phyloP scores from a whole-genome alignment of 2,888 invertebrate genomes.

The Trichopria drosophilae region DNA sequence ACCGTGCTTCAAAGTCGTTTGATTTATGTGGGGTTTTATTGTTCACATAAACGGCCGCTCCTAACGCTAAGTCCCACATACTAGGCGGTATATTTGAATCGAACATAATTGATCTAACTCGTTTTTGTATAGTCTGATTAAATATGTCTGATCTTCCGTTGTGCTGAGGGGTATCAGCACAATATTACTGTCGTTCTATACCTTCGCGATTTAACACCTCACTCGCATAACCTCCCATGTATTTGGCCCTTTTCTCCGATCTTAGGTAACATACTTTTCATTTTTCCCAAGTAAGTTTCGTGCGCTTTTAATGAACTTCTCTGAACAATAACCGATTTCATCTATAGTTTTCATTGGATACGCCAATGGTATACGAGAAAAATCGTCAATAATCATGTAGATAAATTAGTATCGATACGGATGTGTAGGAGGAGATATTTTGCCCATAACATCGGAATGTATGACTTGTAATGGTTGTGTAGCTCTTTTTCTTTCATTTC shows the following conservation, averaged over 20 bases:
- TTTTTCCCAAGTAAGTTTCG: slow-evolving; percentile 31
- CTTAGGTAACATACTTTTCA: slow-evolving; percentile 38
- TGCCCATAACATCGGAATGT: slow-evolving; percentile 37
- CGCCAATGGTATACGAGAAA: slow-evolving; percentile 33
- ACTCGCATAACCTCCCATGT: slow-evolving; percentile 10
- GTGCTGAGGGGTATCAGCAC: slow-evolving; percentile 26
- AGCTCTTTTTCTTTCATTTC: slow-evolving; percentile 24
- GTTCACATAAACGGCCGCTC: slow-evolving; percentile 26
- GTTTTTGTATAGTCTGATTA: slow-evolving; percentile 23
- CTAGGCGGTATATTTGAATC: slow-evolving; percentile 25
- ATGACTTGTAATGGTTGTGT: slow-evolving; percentile 33
- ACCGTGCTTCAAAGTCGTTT: slow-evolving; percentile 21
- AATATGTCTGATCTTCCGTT: slow-evolving; percentile 30
- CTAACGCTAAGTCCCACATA: slow-evolving; percentile 33
- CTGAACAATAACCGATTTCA: slow-evolving; percentile 28
- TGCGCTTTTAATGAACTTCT: too few species aligned
- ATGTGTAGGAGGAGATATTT: too few species aligned
- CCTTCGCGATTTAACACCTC: slow-evolving; percentile 6
- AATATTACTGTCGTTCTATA: slow-evolving; percentile 10
- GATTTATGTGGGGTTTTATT: slow-evolving; percentile 25
- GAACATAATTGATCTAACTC: slow-evolving; percentile 14
- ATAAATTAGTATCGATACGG: slow-evolving; percentile 34
- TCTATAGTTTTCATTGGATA: slow-evolving; percentile 34
- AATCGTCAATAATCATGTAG: too few species aligned
- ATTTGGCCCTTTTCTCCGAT: slow-evolving; percentile 32